These are phyloP conservation scores for Chelon labrosus DNA, from an alignment of 2,797 vertebrate species.

Conservation along the genomic window DNA sequence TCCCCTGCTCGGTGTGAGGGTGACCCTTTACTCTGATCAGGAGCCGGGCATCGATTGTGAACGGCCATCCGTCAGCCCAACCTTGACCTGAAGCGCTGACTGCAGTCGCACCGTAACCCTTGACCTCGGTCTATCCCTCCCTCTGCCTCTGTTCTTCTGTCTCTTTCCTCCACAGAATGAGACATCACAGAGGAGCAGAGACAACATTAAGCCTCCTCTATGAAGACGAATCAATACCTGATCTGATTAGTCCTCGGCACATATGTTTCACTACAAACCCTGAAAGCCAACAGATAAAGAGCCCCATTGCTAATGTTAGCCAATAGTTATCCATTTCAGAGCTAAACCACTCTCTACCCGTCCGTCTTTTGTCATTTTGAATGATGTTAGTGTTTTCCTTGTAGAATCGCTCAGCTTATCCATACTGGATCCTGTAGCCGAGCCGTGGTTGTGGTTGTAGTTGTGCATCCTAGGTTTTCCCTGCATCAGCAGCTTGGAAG, in stretches of 20 bases:
- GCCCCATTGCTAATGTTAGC: constrained; percentile 55
- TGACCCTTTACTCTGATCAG: constrained; percentile 52
- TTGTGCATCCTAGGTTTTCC: constrained; percentile 71
- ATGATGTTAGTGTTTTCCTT: constrained; percentile 37
- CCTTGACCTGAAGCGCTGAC: constrained; percentile 54
- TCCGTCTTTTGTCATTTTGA: constrained; percentile 45
- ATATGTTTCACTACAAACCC: constrained; percentile 62
- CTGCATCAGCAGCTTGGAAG: constrained; percentile 77
- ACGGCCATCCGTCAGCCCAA: constrained; percentile 36
- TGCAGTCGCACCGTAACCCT: constrained; percentile 22
- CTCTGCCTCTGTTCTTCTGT: constrained; percentile 28
- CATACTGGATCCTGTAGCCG: constrained; percentile 45
- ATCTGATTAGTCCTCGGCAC: constrained; percentile 72
- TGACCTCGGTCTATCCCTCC: constrained; percentile 13
- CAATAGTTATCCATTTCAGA: constrained; percentile 59
- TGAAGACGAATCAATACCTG: constrained; percentile 70
- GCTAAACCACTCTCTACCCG: constrained; percentile 16
- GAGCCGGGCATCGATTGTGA: constrained; percentile 54
- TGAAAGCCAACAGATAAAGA: constrained; percentile 63
- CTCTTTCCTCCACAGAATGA: constrained; percentile 29
- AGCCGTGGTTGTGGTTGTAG: constrained; percentile 48
- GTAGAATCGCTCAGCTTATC: constrained; percentile 46
- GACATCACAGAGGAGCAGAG: constrained; percentile 53
- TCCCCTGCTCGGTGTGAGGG: constrained; percentile 30
- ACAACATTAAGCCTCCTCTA: constrained; percentile 57